Conservation (phyloP, 2,113 vertebrate genomes). For the Bettongia penicillata region DNA sequence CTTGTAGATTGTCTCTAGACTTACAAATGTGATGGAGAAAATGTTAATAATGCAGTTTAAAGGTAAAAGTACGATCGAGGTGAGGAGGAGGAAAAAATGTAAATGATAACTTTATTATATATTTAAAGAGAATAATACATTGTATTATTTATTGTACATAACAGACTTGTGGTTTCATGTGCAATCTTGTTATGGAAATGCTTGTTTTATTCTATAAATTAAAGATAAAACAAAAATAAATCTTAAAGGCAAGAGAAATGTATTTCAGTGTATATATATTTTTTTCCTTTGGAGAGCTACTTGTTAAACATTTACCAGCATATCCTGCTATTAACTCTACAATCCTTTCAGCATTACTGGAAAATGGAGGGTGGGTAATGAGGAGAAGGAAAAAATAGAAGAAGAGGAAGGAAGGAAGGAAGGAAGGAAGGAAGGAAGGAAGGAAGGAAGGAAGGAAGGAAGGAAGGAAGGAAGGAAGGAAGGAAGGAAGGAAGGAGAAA, state of each 20-base stretch:
- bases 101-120: not conserved
- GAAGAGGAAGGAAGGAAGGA: too few relatives aligned
- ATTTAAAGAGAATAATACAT: not conserved
- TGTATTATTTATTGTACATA: not conserved
- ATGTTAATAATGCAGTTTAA: not conserved
- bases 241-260: too few relatives aligned
- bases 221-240: too few relatives aligned
- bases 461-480: too few relatives aligned
- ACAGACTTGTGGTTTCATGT: not conserved
- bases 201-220: not conserved
- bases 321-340: not conserved
- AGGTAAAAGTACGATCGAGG: not conserved
- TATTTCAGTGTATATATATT: too few relatives aligned
- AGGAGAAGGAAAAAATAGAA: too few relatives aligned
- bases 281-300: too few relatives aligned
- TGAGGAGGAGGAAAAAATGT: not conserved
- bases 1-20: not conserved
- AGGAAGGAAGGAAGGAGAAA: too few relatives aligned
- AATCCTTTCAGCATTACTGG: not conserved
- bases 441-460: too few relatives aligned
- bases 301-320: too few relatives aligned
- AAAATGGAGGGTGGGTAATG: too few relatives aligned
- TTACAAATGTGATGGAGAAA: not conserved
- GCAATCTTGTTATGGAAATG: not conserved
- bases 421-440: too few relatives aligned